Evolutionary conservation across 2,888 invertebrate genomes (phyloP).

Genomic region (Perizoma affinitatum): DNA sequence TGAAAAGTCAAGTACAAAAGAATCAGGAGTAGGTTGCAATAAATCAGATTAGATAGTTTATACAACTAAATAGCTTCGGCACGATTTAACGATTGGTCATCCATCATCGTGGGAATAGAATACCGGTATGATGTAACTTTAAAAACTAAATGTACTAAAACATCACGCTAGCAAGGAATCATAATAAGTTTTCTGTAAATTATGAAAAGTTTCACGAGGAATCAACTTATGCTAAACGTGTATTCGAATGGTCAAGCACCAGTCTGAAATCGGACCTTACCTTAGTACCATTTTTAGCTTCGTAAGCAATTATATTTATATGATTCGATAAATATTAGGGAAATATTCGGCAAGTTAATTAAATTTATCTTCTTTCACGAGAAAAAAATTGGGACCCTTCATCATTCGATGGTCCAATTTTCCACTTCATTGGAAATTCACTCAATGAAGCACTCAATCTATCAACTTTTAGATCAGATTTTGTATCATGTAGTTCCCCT

Average conservation of each 20-base stretch:
- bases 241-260: background rate
- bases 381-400: slow-evolving; percentile 22
- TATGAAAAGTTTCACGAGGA: no score
- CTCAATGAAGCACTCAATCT: slow-evolving; percentile 16
- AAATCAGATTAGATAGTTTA: slow-evolving; percentile 23
- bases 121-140: slow-evolving; percentile 7
- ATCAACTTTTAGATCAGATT: background rate
- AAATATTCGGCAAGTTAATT: slow-evolving; percentile 23
- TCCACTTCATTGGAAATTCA: slow-evolving; percentile 24
- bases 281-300: background rate
- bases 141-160: slow-evolving; percentile 16
- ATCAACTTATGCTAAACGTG: no score
- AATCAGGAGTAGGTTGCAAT: slow-evolving; percentile 28
- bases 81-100: slow-evolving; percentile 29
- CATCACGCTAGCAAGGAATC: no score
- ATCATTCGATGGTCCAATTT: slow-evolving; percentile 27
- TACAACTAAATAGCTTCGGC: slow-evolving; percentile 20
- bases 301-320: slow-evolving; percentile 5
- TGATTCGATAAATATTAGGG: slow-evolving; percentile 13
- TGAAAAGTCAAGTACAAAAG: slow-evolving; percentile 29
- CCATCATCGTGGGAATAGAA: slow-evolving; percentile 25
- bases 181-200: no score
- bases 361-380: slow-evolving; percentile 22
- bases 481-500: no score
- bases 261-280: background rate